Base-by-base conservation (phyloP, 2,797 vertebrate genomes). In the Takifugu ocellatus region DNA sequence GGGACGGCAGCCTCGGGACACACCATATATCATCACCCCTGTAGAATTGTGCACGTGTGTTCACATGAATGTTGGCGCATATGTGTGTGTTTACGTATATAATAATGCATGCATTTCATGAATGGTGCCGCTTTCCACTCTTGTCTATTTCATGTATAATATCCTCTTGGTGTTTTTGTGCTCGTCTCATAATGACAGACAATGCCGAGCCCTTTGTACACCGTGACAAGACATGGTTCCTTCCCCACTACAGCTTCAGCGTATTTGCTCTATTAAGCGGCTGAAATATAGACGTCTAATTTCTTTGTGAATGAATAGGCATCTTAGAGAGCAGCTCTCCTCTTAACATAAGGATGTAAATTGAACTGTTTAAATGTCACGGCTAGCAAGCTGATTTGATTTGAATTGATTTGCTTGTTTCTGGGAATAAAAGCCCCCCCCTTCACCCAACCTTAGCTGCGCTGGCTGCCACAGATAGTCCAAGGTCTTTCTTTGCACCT, bases 321-420 rank as follows among this genome's bases (percentile, higher is more conserved):
- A 77, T 85, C 83, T 82, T 77, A 61, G 83, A 84, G 85, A 79
- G 78, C 60, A 17, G 63, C 79, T 82, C 77, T 81, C 71, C 78
- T 88, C 84, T 86, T 87, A 87, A 87, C 82, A 87, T 84, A 83
- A 84, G 84, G 83, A 87, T 85, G 83, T 88, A 87, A 87, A 90
- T 88, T 88, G 83, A 85, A 84, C 85, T 87, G 79, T 89, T 91
- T 88, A 89, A 85, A 82, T 87, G 86, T 84, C 81, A 82, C 61
- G 71, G 82, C 85, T 74, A 78, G 80, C 83, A 83, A 78, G 78
- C 82, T 84, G 85, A 88, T 88, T 86, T 86, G 85, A 89, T 90
- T 92, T 88, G 79, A 91, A 89, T 89, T 89, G 87, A 91, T 90
- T 90, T 83, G 83, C 82, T 89, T 87, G 81, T 89, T 90, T 90